phyloP scores from a whole-genome alignment of 2,797 vertebrate species.

The Falco cherrug region DNA sequence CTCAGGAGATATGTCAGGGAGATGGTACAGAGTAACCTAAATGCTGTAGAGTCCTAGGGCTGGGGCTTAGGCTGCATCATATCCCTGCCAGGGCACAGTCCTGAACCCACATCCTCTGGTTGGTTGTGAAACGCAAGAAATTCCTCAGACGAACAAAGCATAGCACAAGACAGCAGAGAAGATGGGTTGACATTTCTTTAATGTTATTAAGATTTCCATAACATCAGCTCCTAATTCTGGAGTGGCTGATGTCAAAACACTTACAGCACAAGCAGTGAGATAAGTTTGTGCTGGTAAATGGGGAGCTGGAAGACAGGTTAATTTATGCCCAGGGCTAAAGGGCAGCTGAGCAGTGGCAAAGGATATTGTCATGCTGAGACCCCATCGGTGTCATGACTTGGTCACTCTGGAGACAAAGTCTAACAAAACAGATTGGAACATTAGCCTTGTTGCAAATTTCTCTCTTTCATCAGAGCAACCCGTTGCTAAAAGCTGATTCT shows the following conservation, averaged over 20 bases:
- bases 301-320: neutral
- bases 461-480: neutral
- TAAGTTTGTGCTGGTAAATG: neutral
- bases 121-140: neutral
- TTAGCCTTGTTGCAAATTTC: fast-evolving
- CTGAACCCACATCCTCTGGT: neutral
- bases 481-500: neutral
- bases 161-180: neutral
- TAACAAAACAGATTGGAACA: neutral
- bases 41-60: neutral
- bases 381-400: neutral
- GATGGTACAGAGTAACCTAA: neutral
- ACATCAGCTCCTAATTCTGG: slow-evolving; percentile 55
- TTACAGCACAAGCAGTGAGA: slow-evolving; percentile 19
- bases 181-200: slow-evolving; percentile 24
- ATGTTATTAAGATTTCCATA: slow-evolving; percentile 29
- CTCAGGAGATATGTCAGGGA: neutral
- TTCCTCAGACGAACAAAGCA: neutral
- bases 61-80: neutral
- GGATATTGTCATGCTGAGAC: neutral
- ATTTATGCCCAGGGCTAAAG: neutral
- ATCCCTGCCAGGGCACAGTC: neutral
- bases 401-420: neutral
- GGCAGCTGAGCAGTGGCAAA: neutral
- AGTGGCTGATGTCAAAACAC: slow-evolving; percentile 50